A percentile compares a stretch with the other conserved stretches of the same genome.
Evolutionary conservation across 30 jellyfish, hydroid and myxozoan species (phyloP).

Genomic region (Pseudorhiza aurosa): DNA sequence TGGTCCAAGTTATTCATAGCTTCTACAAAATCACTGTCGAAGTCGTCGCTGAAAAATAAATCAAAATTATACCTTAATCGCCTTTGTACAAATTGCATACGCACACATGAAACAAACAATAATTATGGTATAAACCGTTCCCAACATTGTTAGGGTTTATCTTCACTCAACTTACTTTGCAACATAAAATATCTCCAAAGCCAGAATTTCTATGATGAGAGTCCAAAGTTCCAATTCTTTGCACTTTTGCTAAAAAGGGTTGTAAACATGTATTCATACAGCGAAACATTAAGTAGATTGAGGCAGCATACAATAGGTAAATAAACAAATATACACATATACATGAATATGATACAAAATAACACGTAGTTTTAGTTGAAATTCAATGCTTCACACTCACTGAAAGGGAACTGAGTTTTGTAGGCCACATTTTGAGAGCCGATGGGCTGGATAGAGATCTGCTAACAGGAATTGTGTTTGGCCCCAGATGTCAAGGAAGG

Average conservation of each 20-base stretch:
- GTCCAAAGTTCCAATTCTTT: conserved; percentile 35
- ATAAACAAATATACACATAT: too few species aligned
- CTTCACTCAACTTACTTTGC: conserved; percentile 53
- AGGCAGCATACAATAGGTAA: too few species aligned
- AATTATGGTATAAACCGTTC: too few species aligned
- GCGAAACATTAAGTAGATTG: too few species aligned
- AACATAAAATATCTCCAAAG: conserved; percentile 58
- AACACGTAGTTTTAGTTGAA: not conserved
- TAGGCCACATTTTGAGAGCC: not conserved
- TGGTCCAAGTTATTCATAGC: conserved; percentile 1
- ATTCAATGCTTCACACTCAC: not conserved
- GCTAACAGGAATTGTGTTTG: conserved; percentile 5
- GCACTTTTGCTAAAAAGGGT: not conserved
- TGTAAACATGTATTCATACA: too few species aligned
- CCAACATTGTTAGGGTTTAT: too few species aligned
- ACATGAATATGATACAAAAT: too few species aligned
- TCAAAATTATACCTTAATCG: too few species aligned
- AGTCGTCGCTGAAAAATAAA: not conserved
- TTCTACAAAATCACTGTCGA: conserved; percentile 2
- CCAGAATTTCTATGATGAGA: conserved; percentile 9
- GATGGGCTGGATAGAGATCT: conserved; percentile 44
- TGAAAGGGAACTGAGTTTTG: not conserved
- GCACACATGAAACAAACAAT: too few species aligned
- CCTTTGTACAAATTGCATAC: too few species aligned
- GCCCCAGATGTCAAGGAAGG: not conserved